Conservation (phyloP, 92 coral and sea anemone genomes). For the Parazoanthus swiftii region DNA sequence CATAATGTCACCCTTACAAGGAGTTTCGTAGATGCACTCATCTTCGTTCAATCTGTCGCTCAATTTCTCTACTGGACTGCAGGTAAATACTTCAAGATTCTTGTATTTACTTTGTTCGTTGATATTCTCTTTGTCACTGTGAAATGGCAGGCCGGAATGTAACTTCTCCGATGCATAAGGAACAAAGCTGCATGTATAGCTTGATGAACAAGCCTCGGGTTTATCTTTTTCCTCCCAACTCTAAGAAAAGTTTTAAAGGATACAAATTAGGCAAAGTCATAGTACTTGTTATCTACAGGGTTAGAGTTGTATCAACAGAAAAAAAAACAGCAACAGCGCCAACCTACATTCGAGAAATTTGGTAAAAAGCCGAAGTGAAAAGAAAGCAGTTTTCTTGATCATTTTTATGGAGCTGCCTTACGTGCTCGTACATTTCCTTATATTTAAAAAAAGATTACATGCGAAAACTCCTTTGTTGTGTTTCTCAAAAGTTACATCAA, state of each 20-base stretch:
- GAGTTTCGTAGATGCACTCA: neutral
- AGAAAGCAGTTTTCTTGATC: too few relatives aligned
- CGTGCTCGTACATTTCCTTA: too few relatives aligned
- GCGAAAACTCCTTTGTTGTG: too few relatives aligned
- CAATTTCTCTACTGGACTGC: conserved; percentile 18
- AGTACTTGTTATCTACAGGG: too few relatives aligned
- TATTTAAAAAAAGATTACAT: too few relatives aligned
- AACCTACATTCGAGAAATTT: too few relatives aligned
- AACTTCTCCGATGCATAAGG: neutral
- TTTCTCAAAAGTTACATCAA: too few relatives aligned
- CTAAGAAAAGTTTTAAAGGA: neutral
- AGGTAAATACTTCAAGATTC: conserved; percentile 11
- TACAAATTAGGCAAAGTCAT: neutral
- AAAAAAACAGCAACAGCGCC: too few relatives aligned
- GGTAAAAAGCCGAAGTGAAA: too few relatives aligned
- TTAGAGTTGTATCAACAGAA: too few relatives aligned
- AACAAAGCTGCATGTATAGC: neutral
- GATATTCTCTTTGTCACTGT: neutral
- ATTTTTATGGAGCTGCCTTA: too few relatives aligned
- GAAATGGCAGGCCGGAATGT: neutral
- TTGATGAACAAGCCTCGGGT: neutral
- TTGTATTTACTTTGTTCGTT: neutral
- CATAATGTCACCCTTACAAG: neutral
- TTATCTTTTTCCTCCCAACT: neutral
- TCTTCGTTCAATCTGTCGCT: neutral